Percentiles rank a stretch among this genome's conserved stretches.
Evolutionary conservation across 1,140 invertebrate species (phyloP).

Genomic region (Arion vulgaris): DNA sequence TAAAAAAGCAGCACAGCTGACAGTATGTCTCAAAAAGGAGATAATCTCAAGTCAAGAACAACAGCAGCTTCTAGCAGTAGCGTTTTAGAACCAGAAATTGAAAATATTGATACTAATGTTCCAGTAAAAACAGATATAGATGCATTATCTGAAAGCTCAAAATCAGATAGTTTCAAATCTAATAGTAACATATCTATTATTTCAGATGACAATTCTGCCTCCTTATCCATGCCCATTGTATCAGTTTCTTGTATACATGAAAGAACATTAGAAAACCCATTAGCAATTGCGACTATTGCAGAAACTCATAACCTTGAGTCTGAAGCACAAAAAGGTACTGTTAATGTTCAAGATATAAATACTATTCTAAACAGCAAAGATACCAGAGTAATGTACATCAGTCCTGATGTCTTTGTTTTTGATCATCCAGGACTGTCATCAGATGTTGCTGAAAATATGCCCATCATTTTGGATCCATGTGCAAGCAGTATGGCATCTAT

Average conservation of each 20-base stretch:
- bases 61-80: background rate
- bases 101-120: background rate
- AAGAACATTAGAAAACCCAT: background rate
- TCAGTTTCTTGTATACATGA: background rate
- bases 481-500: background rate
- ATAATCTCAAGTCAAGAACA: background rate
- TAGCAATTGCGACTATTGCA: background rate
- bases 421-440: background rate
- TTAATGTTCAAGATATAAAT: background rate
- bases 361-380: background rate
- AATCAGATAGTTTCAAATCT: background rate
- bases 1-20: background rate
- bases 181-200: background rate
- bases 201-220: background rate
- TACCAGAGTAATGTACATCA: background rate
- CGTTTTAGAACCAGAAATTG: background rate
- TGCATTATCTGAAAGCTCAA: background rate
- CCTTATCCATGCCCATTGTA: background rate
- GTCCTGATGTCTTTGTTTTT: background rate
- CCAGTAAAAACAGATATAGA: background rate
- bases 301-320: background rate
- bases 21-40: background rate
- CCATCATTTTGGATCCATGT: slow-evolving; percentile 9
- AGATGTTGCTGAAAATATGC: background rate
- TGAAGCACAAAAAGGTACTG: background rate